Evolutionary conservation across 2,113 vertebrate genomes (phyloP).

Genomic region (Lepisosteus osseus): DNA sequence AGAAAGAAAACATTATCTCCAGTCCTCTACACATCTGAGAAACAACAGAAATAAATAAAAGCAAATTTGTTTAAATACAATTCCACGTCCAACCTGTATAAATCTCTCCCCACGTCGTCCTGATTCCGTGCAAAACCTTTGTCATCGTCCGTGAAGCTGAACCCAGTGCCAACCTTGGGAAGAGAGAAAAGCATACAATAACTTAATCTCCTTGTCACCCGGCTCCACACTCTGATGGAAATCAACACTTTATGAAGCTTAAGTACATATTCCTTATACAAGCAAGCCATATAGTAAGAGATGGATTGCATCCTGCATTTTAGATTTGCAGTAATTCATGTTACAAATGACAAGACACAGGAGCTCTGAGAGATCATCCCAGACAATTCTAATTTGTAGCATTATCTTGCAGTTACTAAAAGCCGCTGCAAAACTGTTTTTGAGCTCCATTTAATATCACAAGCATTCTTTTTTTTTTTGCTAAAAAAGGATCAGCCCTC

Average conservation of each 20-base stretch:
- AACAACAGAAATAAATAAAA: constrained; percentile 9
- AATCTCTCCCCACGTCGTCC: constrained; percentile 69
- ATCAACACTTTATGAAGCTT: background rate
- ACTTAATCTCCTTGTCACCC: background rate
- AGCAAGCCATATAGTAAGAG: too few species aligned
- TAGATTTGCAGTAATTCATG: too few species aligned
- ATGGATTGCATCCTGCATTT: too few species aligned
- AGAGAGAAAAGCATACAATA: constrained; percentile 5
- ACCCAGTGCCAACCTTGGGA: constrained; percentile 73
- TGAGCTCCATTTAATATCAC: too few species aligned
- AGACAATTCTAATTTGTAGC: too few species aligned
- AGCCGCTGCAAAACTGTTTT: too few species aligned
- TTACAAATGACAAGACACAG: too few species aligned
- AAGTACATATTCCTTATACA: too few species aligned
- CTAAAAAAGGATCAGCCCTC: too few species aligned
- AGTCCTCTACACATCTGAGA: background rate
- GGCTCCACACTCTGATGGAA: background rate
- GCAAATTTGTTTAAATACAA: constrained; percentile 15
- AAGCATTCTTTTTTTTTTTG: too few species aligned
- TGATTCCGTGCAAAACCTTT: constrained; percentile 63
- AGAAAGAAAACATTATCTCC: background rate
- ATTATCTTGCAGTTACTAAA: too few species aligned
- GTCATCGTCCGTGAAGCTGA: constrained; percentile 68
- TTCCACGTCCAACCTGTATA: constrained; percentile 60
- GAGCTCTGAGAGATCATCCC: too few species aligned